Conservation (phyloP, 2,113 vertebrate species). For the Mungos mungo region DNA sequence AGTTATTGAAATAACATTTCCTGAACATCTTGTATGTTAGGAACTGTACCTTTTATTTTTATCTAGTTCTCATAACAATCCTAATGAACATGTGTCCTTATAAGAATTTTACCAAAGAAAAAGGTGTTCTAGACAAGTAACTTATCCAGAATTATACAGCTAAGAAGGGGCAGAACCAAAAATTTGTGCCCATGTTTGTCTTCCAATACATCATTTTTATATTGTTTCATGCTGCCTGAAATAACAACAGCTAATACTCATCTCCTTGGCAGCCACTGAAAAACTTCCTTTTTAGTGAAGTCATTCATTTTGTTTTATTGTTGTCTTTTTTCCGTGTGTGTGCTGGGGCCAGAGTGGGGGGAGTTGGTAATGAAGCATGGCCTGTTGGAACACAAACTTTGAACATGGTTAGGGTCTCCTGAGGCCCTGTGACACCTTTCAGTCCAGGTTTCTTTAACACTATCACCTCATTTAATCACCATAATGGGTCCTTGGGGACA, state of each 20-base stretch:
- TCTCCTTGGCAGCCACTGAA: neutral
- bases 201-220: neutral
- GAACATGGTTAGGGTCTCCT: neutral
- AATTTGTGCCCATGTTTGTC: neutral
- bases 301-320: neutral
- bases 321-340: neutral
- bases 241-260: neutral
- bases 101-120: neutral
- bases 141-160: neutral
- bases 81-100: neutral
- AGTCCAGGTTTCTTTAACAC: neutral
- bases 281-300: neutral
- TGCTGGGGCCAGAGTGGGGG: neutral
- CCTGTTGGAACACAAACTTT: neutral
- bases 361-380: neutral
- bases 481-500: neutral
- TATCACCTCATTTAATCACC: neutral
- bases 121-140: neutral
- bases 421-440: neutral
- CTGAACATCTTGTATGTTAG: neutral
- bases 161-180: neutral
- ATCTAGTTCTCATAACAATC: neutral
- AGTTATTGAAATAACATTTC: neutral
- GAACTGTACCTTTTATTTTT: neutral
- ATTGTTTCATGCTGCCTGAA: neutral